These are phyloP conservation scores for Conus betulinus DNA, from an alignment of 1,140 invertebrate species.

Conservation along the genomic window DNA sequence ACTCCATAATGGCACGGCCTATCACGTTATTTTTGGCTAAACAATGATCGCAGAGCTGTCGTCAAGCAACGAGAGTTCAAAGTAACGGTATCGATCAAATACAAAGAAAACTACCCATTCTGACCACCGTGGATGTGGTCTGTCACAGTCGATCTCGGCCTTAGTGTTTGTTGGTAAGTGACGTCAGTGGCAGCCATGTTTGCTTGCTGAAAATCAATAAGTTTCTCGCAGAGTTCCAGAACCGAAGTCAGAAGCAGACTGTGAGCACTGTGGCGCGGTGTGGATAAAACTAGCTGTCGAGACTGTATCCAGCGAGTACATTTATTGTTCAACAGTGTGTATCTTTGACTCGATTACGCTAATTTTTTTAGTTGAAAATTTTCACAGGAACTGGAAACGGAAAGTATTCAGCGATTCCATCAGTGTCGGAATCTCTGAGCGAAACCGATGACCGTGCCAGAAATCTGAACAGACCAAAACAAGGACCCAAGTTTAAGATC, in stretches of 20 bases:
- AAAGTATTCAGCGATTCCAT: neutral
- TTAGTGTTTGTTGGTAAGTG: slow-evolving; percentile 14
- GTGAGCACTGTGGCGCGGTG: neutral
- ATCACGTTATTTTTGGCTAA: too few species aligned
- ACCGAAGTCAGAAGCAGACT: slow-evolving; percentile 5
- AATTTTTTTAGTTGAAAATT: neutral
- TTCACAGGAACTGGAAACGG: neutral
- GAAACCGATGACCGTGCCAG: neutral
- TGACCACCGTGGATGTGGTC: neutral
- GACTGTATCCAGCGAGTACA: neutral
- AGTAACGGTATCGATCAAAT: slow-evolving; percentile 14
- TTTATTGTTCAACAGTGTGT: neutral
- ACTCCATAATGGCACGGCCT: too few species aligned
- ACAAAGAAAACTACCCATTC: neutral
- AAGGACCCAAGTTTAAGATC: neutral
- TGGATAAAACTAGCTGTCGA: neutral
- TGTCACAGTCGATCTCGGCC: slow-evolving; percentile 15
- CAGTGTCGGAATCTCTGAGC: neutral
- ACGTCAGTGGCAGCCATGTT: slow-evolving; percentile 39
- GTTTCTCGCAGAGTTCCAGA: neutral
- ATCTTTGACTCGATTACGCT: neutral
- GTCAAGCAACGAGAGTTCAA: slow-evolving; percentile 10
- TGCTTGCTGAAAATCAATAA: slow-evolving; percentile 27
- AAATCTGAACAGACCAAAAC: neutral
- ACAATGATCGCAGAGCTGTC: neutral